Conservation (phyloP, 2,888 invertebrate species). For the Pammene aurita region DNA sequence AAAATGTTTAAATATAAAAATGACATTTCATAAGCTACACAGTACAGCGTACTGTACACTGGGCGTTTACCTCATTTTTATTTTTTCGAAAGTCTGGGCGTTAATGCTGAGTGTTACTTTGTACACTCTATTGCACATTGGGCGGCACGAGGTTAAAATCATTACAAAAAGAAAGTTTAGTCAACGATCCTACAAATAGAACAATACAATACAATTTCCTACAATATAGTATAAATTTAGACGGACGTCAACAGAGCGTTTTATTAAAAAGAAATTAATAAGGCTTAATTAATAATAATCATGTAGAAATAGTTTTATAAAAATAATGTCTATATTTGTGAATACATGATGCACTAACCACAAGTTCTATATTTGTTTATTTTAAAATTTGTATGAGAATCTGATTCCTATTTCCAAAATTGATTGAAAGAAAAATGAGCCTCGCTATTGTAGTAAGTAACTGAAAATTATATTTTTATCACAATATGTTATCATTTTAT, state of each 20-base stretch:
- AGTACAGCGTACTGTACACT: too few species aligned
- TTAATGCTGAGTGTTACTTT: too few species aligned
- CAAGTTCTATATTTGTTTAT: neutral
- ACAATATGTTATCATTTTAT: neutral
- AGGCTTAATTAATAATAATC: neutral
- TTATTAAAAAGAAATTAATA: neutral
- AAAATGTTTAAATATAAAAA: too few species aligned
- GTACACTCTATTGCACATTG: too few species aligned
- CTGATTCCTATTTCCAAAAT: too few species aligned
- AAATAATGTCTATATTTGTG: conserved; percentile 16
- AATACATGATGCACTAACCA: conserved; percentile 17
- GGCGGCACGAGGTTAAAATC: too few species aligned
- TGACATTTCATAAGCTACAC: too few species aligned
- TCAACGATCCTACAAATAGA: neutral
- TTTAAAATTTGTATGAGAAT: conserved; percentile 1
- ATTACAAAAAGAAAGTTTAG: too few species aligned
- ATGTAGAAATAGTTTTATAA: conserved; percentile 18
- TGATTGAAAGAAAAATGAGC: neutral
- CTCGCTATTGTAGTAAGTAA: neutral
- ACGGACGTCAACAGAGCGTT: conserved; percentile 4
- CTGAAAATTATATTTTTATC: too few species aligned
- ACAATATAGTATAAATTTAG: neutral
- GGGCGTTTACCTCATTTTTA: too few species aligned
- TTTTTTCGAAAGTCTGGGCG: too few species aligned
- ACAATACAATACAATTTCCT: conserved; percentile 18